phyloP scores from a whole-genome alignment of 2,888 invertebrate genomes.

The Phytoseiulus persimilis region DNA sequence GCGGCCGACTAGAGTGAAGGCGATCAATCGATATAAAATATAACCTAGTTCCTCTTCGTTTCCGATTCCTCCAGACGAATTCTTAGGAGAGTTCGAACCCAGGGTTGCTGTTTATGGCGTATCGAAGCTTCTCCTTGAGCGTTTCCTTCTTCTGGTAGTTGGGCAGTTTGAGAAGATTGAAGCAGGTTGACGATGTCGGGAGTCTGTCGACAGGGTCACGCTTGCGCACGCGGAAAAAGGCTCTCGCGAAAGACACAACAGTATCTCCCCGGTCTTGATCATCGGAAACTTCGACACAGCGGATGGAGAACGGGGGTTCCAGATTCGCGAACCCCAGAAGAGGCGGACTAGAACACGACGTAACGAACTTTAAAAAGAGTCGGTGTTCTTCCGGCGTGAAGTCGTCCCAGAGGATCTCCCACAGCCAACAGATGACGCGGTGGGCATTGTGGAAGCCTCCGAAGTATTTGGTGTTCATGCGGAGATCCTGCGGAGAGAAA shows the following conservation, averaged over 20 bases:
- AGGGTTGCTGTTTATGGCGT: constrained; percentile 93
- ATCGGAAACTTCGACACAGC: constrained; percentile 97
- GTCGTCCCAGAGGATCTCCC: constrained; percentile 93
- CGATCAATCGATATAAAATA: too few relatives aligned
- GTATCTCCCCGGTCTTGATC: constrained; percentile 60
- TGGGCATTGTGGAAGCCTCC: constrained; percentile 98
- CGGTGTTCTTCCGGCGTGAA: constrained; percentile 83
- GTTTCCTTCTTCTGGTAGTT: constrained; percentile 95
- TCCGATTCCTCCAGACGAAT: not conserved
- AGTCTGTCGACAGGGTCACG: constrained; percentile 85
- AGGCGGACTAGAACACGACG: constrained; percentile 94
- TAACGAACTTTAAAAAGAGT: constrained; percentile 86
- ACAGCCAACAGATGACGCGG: constrained; percentile 93
- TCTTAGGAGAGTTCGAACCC: constrained; percentile 91
- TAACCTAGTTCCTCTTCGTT: not conserved
- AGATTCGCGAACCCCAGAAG: constrained; percentile 88
- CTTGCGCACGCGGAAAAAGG: constrained; percentile 92
- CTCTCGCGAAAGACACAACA: constrained; percentile 66
- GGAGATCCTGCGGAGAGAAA: constrained; percentile 13
- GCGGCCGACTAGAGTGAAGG: too few relatives aligned
- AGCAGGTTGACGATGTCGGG: constrained; percentile 98
- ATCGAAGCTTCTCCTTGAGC: constrained; percentile 84
- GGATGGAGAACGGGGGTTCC: constrained; percentile 93
- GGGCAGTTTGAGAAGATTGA: constrained; percentile 92
- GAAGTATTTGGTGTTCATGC: constrained; percentile 84